phyloP scores from a whole-genome alignment of 2,113 vertebrate species.

The Vulpes ferrilata region DNA sequence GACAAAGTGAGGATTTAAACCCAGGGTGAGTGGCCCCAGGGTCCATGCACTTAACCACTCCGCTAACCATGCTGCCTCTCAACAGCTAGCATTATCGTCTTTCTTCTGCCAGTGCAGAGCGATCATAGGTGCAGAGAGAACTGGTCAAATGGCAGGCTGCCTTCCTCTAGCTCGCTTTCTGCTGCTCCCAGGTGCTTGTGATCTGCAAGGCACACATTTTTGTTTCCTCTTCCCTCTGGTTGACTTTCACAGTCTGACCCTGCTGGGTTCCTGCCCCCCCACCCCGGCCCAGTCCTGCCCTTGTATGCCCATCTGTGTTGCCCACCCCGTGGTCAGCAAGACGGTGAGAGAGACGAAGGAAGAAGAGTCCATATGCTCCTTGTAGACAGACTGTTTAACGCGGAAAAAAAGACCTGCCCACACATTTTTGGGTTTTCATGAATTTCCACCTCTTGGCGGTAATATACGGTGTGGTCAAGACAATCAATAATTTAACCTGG shows the following conservation, averaged over 20 bases:
- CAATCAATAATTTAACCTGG: slow-evolving; percentile 11
- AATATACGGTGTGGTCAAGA: background rate
- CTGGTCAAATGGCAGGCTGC: background rate
- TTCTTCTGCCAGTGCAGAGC: slow-evolving; percentile 32
- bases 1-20: slow-evolving; percentile 21
- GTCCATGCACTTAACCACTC: background rate
- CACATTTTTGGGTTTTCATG: background rate
- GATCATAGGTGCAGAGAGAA: slow-evolving; percentile 37
- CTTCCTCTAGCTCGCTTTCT: background rate
- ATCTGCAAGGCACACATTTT: background rate
- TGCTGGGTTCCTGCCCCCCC: background rate
- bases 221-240: slow-evolving; percentile 38
- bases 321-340: slow-evolving; percentile 32
- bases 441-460: slow-evolving; percentile 9
- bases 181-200: slow-evolving; percentile 2
- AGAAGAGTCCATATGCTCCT: slow-evolving; percentile 12
- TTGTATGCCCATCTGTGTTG: slow-evolving; percentile 7
- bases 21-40: background rate
- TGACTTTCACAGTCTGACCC: slow-evolving; percentile 48
- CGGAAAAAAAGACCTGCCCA: background rate
- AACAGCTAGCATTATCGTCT: background rate
- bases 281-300: background rate
- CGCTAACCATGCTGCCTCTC: background rate
- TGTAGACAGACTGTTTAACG: background rate
- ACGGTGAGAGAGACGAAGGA: background rate